Conservation (phyloP, 2,113 vertebrate species). For the Myiozetetes cayanensis region DNA sequence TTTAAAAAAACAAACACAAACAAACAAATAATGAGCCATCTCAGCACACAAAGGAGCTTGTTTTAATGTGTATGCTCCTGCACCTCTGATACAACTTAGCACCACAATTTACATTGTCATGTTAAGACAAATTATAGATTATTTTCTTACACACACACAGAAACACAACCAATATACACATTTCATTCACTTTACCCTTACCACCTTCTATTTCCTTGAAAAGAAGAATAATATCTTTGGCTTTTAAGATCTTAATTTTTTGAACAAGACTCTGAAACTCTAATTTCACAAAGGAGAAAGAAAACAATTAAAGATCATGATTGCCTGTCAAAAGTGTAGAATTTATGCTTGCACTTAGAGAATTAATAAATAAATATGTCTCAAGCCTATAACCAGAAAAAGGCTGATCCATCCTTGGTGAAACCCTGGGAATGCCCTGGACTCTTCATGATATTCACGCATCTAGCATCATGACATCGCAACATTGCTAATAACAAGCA, state of each 20-base stretch:
- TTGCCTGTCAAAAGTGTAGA: background rate
- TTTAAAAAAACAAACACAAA: background rate
- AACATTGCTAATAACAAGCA: background rate
- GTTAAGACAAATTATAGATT: background rate
- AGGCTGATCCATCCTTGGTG: background rate
- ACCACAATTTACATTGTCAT: background rate
- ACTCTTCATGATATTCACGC: background rate
- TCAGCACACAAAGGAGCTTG: background rate
- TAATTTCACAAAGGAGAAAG: background rate
- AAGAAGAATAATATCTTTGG: conserved; percentile 77
- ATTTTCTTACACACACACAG: background rate
- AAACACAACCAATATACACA: background rate
- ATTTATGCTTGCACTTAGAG: background rate
- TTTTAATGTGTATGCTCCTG: background rate
- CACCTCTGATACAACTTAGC: background rate
- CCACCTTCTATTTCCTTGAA: conserved; percentile 73
- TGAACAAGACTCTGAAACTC: conserved; percentile 76
- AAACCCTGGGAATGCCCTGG: background rate
- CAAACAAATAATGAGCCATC: background rate
- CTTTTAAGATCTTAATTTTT: conserved; percentile 77
- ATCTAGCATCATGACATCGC: background rate
- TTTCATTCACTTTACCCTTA: conserved; percentile 32
- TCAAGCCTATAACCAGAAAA: background rate
- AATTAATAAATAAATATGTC: background rate
- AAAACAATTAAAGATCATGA: background rate